These are phyloP conservation scores for Scyliorhinus canicula DNA, from an alignment of 2,797 vertebrate genomes.

Conservation along the genomic window DNA sequence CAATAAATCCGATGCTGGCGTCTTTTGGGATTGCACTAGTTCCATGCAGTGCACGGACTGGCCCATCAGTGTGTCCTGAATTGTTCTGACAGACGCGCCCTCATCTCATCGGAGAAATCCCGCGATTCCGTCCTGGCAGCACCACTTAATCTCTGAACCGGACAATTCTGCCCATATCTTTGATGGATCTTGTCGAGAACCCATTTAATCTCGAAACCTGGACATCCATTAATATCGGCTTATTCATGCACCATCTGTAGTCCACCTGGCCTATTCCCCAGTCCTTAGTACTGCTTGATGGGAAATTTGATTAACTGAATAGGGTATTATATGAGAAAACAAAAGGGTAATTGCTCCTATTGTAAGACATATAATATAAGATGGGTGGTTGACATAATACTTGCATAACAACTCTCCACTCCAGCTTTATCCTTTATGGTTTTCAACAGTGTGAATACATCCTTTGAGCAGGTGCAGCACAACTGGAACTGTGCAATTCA, in stretches of 20 bases:
- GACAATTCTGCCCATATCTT: too few relatives aligned
- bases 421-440: not conserved
- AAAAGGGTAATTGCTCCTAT: not conserved
- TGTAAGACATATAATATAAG: not conserved
- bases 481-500: not conserved
- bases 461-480: not conserved
- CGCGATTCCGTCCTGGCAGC: too few relatives aligned
- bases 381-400: not conserved
- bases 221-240: not conserved
- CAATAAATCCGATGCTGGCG: too few relatives aligned
- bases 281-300: not conserved
- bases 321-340: not conserved
- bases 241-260: not conserved
- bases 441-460: not conserved
- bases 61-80: too few relatives aligned
- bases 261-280: not conserved
- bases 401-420: not conserved
- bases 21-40: too few relatives aligned
- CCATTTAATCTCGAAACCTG: not conserved
- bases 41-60: too few relatives aligned
- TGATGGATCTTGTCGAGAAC: too few relatives aligned
- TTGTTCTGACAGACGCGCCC: too few relatives aligned
- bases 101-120: too few relatives aligned
- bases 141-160: too few relatives aligned
- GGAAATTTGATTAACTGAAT: not conserved